Conservation (phyloP, 2,113 vertebrate genomes). For the Ailurus styani region DNA sequence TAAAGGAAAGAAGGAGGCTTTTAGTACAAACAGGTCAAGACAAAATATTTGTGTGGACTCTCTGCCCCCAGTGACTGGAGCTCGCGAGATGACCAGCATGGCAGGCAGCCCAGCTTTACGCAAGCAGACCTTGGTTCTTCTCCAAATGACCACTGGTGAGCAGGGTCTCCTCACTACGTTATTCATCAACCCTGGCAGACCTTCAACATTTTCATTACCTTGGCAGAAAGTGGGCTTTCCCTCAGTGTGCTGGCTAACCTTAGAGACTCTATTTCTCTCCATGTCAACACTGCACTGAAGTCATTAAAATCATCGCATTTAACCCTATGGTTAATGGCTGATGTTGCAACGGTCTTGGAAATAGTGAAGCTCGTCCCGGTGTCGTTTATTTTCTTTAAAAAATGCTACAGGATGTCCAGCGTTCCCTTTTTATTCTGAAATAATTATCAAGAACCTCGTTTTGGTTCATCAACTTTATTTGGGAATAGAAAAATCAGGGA, state of each 20-base stretch:
- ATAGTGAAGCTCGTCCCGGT: conserved; percentile 38
- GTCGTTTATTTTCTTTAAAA: conserved; percentile 9
- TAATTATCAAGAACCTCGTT: neutral
- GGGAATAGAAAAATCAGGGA: neutral
- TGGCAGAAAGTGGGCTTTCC: conserved; percentile 68
- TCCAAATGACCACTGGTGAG: conserved; percentile 65
- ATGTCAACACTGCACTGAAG: conserved; percentile 63
- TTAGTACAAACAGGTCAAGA: neutral
- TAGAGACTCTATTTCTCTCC: conserved; percentile 66
- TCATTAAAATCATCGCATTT: conserved; percentile 68
- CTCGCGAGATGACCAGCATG: neutral
- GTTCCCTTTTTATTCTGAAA: neutral
- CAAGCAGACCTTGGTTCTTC: conserved; percentile 56
- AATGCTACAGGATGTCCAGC: neutral
- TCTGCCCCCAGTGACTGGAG: neutral
- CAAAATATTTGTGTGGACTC: conserved; percentile 28
- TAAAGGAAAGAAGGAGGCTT: neutral
- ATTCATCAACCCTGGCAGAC: conserved; percentile 75
- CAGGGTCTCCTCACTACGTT: conserved; percentile 68
- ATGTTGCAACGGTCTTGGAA: conserved; percentile 50
- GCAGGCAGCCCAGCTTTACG: conserved; percentile 9
- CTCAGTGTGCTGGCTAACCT: conserved; percentile 62
- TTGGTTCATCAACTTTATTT: neutral
- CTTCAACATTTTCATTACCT: conserved; percentile 77
- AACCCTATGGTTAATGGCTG: conserved; percentile 62